Conservation (phyloP, 1,140 invertebrate genomes). For the Gerris buenoi region DNA sequence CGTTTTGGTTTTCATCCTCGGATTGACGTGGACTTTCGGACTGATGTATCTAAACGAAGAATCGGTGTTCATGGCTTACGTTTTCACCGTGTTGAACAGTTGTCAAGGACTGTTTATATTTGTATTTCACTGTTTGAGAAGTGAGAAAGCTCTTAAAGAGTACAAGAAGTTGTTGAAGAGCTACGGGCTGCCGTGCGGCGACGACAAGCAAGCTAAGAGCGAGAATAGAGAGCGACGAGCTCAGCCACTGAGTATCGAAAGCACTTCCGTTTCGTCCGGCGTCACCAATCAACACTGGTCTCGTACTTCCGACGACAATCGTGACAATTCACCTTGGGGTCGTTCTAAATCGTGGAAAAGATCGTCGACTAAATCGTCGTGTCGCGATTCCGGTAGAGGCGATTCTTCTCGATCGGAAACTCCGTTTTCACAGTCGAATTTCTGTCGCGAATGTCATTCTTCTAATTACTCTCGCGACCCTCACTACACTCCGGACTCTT, state of each 20-base stretch:
- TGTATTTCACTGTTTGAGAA: constrained; percentile 84
- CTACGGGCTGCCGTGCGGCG: constrained; percentile 58
- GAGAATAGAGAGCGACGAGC: constrained; percentile 37
- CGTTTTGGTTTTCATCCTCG: constrained; percentile 66
- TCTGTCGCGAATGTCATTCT: not conserved
- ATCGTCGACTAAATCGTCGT: constrained; percentile 51
- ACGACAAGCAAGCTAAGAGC: constrained; percentile 45
- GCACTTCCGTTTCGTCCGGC: constrained; percentile 18
- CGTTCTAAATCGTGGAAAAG: constrained; percentile 47
- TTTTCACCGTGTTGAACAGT: constrained; percentile 85
- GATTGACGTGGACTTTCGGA: constrained; percentile 80
- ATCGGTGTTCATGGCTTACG: constrained; percentile 69
- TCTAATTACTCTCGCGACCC: constrained; percentile 20
- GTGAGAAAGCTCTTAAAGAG: constrained; percentile 79
- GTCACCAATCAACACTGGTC: not conserved
- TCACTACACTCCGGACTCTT: constrained; percentile 22
- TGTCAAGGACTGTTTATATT: constrained; percentile 90
- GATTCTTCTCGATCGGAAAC: constrained; percentile 48
- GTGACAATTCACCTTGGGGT: constrained; percentile 46
- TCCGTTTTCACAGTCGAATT: constrained; percentile 25
- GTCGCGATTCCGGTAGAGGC: constrained; percentile 44
- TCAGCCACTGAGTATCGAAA: constrained; percentile 33
- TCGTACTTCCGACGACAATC: constrained; percentile 40
- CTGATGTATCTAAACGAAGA: constrained; percentile 72
- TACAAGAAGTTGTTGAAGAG: constrained; percentile 59